Conservation (phyloP, 2,888 invertebrate genomes). For the Dryadula phaetusa region DNA sequence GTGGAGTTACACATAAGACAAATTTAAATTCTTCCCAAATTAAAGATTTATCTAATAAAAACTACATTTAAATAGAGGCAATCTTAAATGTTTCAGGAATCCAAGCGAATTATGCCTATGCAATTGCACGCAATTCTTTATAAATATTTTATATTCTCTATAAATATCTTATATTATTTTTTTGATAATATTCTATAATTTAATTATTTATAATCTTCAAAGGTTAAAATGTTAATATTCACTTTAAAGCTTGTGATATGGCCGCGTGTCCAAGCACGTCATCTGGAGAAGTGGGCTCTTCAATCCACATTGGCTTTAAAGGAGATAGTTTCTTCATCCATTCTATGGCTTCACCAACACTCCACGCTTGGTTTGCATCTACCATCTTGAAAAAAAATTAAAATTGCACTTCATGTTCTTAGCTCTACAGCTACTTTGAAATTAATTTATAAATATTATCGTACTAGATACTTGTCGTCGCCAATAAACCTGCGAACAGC, state of each 20-base stretch:
- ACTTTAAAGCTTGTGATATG: slow-evolving; percentile 89
- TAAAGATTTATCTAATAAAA: too few species aligned
- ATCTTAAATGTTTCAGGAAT: too few species aligned
- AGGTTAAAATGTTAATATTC: slow-evolving; percentile 39
- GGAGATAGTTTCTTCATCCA: slow-evolving; percentile 92
- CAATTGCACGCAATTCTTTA: too few species aligned
- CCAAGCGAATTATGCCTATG: too few species aligned
- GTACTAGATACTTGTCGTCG: slow-evolving; percentile 88
- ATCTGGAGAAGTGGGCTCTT: slow-evolving; percentile 96
- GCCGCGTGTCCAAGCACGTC: slow-evolving; percentile 94
- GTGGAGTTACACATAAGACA: too few species aligned
- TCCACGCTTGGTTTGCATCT: slow-evolving; percentile 96
- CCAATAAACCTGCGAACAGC: slow-evolving; percentile 91
- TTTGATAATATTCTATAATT: too few species aligned
- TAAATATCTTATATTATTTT: too few species aligned
- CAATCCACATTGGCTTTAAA: slow-evolving; percentile 93
- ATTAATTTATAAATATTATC: slow-evolving; percentile 33
- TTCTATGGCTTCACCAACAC: slow-evolving; percentile 91
- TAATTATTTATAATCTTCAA: too few species aligned
- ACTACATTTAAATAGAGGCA: too few species aligned
- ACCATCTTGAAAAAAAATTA: slow-evolving; percentile 86
- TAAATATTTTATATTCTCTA: too few species aligned
- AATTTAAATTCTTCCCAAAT: too few species aligned
- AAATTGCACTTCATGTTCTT: not conserved
- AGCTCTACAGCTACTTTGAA: too few species aligned